A percentile compares a stretch with the other conserved stretches of the same genome.
phyloP scores from a whole-genome alignment of 2,113 vertebrate species.

The Lamprotornis superbus region DNA sequence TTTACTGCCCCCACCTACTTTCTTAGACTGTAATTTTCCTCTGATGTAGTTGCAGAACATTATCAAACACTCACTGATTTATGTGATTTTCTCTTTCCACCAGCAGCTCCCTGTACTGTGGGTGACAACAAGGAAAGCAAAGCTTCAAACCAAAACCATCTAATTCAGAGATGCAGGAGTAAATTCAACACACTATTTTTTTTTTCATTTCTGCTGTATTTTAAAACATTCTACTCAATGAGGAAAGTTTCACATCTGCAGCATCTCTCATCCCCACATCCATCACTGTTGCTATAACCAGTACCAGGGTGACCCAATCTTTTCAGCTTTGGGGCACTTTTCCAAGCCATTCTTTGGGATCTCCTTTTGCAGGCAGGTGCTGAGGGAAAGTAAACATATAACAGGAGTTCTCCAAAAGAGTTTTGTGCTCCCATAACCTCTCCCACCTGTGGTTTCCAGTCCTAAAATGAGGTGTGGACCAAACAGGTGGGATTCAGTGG shows the following conservation, averaged over 20 bases:
- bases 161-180: not conserved
- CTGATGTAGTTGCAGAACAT: not conserved
- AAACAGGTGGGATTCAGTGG: not conserved
- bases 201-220: not conserved
- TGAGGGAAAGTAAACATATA: not conserved
- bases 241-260: not conserved
- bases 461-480: not conserved
- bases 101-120: not conserved
- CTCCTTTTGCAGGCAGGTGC: not conserved
- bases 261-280: not conserved
- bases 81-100: not conserved
- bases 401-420: not conserved
- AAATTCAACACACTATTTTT: rapidly evolving
- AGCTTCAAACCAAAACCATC: not conserved
- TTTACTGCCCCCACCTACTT: not conserved
- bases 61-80: not conserved
- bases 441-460: not conserved
- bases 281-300: not conserved
- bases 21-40: not conserved
- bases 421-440: not conserved
- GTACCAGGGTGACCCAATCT: not conserved
- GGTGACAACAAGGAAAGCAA: not conserved
- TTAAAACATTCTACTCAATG: not conserved
- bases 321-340: not conserved
- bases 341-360: not conserved